Evolutionary conservation across 2,797 vertebrate species (phyloP).

Genomic region (Helarctos malayanus): DNA sequence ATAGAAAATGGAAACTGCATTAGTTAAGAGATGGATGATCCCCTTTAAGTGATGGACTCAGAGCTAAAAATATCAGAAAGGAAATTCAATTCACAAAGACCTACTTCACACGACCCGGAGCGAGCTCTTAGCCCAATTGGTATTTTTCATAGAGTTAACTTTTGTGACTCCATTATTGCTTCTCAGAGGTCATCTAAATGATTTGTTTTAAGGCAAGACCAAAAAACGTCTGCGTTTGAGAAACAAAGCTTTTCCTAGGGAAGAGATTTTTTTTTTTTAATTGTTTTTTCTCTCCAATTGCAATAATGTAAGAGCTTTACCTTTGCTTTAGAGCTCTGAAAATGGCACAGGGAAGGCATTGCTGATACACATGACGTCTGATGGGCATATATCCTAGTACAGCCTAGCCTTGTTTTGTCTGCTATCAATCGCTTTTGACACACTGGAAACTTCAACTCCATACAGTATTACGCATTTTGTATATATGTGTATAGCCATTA

Average conservation of each 20-base stretch:
- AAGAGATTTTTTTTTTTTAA: not conserved
- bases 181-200: conserved; percentile 17
- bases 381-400: not conserved
- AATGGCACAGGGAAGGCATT: not conserved
- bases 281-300: not conserved
- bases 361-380: not conserved
- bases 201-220: not conserved
- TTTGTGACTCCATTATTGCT: conserved; percentile 56
- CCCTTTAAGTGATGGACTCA: conserved; percentile 30
- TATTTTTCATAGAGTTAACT: conserved; percentile 59
- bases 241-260: not conserved
- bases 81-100: conserved; percentile 55
- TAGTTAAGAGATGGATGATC: conserved; percentile 61
- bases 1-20: conserved; percentile 39
- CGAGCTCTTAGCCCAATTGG: conserved; percentile 39
- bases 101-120: conserved; percentile 32
- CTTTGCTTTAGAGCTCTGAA: not conserved
- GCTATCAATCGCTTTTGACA: not conserved
- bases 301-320: not conserved
- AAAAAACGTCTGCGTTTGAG: not conserved
- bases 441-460: not conserved
- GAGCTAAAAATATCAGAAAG: conserved; percentile 60
- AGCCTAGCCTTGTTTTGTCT: not conserved
- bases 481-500: not conserved
- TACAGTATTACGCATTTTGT: not conserved